Base-by-base conservation (phyloP, 2,888 invertebrate genomes). In the Limnephilus rhombicus region DNA sequence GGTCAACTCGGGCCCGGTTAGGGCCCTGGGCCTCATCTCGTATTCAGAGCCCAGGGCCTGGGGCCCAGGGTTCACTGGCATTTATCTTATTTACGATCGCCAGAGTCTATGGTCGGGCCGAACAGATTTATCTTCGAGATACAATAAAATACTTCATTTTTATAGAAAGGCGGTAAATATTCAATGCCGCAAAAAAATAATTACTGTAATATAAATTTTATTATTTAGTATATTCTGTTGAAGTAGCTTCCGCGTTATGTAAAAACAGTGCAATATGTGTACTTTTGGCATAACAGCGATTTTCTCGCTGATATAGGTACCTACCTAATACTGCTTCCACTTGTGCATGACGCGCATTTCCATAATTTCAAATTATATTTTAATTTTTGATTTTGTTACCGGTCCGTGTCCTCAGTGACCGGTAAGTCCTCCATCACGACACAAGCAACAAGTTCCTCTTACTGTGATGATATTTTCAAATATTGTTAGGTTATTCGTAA, bases 1-100 rank as follows among this genome's bases (percentile, higher is more conserved):
- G 92, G 92, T 92, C 92, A 92, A 92, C 92, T 34, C 37, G 68
- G 49, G 82, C 80, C 24, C 68, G 68, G 68, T 68, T 68, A 68
- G 37, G 34, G 86, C 81, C 37, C 24, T 24, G 68, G 41, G 80
- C 85, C 89, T 92, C 92, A 92, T 92, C 81, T 68, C 89, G 89
- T 91, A 92, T 92, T 92, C 92, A 92, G 80, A 89, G 34, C 81
- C 91, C 80, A 85, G 80, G 91, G 49, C 81, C 91, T 83, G 80
- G 83, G n/a, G 68, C 68, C 68, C 24, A 68, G 91, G 91, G 92
- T 92, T 89, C 82, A 81, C 89, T 91, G 92, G 89, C 89, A 92
- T 91, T 92, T 89, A 89, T 92, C 91, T 88, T 92, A 91, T 92
- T 91, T 92, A 91, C 83, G 83, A 85, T 34, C 85, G 90, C 87